Evolutionary conservation across 2,113 vertebrate genomes (phyloP).

Genomic region (Crotalus viridis): DNA sequence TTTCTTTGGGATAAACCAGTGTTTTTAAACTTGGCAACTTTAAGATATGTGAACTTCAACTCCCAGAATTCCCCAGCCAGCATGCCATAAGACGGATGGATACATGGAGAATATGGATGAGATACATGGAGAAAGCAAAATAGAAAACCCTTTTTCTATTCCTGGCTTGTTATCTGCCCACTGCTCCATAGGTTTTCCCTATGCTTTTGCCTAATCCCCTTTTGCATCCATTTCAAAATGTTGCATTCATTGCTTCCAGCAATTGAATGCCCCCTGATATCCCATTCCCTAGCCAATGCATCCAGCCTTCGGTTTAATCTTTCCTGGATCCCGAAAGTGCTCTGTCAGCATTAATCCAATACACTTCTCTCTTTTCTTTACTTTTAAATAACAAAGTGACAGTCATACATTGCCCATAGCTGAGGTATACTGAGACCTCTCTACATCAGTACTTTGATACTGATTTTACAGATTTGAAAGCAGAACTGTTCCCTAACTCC

Average conservation of each 20-base stretch:
- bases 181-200: background rate
- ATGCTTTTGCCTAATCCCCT: background rate
- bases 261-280: conserved; percentile 1
- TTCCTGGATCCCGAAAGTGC: background rate
- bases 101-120: background rate
- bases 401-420: background rate
- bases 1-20: background rate
- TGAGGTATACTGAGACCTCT: background rate
- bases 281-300: background rate
- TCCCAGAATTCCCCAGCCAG: background rate
- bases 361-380: conserved; percentile 23
- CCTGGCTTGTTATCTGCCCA: background rate
- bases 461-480: conserved; percentile 36
- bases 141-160: background rate
- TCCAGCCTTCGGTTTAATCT: background rate
- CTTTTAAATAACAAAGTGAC: conserved; percentile 36
- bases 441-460: conserved; percentile 17
- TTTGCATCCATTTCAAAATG: background rate
- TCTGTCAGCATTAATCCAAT: background rate
- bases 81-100: background rate
- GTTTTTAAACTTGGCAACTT: background rate
- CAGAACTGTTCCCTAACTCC: conserved; percentile 22
- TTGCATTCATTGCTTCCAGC: background rate
- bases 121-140: background rate
- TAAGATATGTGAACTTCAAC: background rate